Evolutionary conservation across 2,113 vertebrate species (phyloP).

Genomic region (Synchiropus splendidus): DNA sequence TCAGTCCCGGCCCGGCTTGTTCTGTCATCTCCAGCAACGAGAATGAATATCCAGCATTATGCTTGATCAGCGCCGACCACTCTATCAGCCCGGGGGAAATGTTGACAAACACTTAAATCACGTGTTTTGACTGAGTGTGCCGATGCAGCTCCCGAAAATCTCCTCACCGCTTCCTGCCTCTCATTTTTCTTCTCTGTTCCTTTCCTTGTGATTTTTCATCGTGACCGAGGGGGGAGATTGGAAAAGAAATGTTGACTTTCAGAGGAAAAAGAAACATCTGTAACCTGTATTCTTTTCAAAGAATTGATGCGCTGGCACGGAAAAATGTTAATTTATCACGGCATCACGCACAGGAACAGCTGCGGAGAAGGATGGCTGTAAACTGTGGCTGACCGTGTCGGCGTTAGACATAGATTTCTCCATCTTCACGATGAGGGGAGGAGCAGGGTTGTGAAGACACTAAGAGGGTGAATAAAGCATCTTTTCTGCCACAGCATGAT

Average conservation of each 20-base stretch:
- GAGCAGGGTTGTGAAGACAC: constrained; percentile 17
- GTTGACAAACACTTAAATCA: constrained; percentile 57
- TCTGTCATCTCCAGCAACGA: constrained; percentile 57
- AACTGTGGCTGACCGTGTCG: constrained; percentile 73
- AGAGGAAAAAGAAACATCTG: constrained; percentile 48
- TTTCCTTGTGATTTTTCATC: constrained; percentile 67
- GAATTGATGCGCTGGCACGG: constrained; percentile 70
- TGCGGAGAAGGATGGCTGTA: constrained; percentile 69
- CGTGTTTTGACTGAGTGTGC: constrained; percentile 52
- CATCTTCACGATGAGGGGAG: constrained; percentile 64
- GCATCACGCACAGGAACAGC: constrained; percentile 75
- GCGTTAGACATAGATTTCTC: constrained; percentile 73
- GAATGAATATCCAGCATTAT: constrained; percentile 58
- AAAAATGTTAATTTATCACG: constrained; percentile 80
- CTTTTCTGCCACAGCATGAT: neutral
- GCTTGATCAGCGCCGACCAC: constrained; percentile 63
- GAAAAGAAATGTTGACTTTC: constrained; percentile 67
- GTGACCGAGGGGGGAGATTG: constrained; percentile 60
- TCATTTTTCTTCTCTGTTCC: constrained; percentile 22
- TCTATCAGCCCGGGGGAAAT: constrained; percentile 47
- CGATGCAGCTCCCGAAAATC: constrained; percentile 39
- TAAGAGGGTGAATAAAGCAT: too few relatives aligned
- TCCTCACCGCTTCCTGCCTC: constrained; percentile 15
- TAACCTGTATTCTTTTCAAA: constrained; percentile 73
- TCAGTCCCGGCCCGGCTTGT: constrained; percentile 33